These are phyloP conservation scores for Sarotherodon lohbergeri DNA, from an alignment of 2,113 vertebrate genomes.

Conservation along the genomic window DNA sequence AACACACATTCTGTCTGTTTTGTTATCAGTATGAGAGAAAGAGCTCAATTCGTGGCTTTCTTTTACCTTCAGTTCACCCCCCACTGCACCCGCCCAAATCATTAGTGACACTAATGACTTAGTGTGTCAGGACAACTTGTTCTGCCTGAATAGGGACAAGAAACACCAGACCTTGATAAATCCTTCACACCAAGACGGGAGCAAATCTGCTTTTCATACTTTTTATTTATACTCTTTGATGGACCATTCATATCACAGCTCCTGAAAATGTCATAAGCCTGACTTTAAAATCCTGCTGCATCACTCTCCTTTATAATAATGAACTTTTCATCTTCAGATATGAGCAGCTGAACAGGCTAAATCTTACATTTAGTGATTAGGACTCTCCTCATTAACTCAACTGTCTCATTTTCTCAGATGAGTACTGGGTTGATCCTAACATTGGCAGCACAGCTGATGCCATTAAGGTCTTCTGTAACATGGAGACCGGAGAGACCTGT, in stretches of 20 bases:
- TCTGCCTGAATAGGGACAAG: background rate
- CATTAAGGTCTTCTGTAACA: slow-evolving; percentile 97
- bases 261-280: background rate
- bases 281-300: background rate
- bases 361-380: background rate
- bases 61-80: background rate
- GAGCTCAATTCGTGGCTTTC: background rate
- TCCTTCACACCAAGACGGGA: background rate
- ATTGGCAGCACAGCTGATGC: slow-evolving; percentile 90
- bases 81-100: background rate
- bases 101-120: background rate
- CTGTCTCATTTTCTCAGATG: slow-evolving; percentile 67
- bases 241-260: background rate
- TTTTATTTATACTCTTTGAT: background rate
- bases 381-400: background rate
- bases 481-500: slow-evolving; percentile 94
- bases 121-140: background rate
- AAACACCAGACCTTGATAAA: background rate
- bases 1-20: background rate
- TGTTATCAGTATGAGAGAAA: background rate
- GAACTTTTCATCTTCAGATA: background rate
- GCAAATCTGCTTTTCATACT: background rate
- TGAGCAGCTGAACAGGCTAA: background rate
- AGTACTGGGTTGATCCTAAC: slow-evolving; percentile 98
- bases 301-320: background rate